Base-by-base conservation (phyloP, 1,140 invertebrate genomes). In the Battus philenor region DNA sequence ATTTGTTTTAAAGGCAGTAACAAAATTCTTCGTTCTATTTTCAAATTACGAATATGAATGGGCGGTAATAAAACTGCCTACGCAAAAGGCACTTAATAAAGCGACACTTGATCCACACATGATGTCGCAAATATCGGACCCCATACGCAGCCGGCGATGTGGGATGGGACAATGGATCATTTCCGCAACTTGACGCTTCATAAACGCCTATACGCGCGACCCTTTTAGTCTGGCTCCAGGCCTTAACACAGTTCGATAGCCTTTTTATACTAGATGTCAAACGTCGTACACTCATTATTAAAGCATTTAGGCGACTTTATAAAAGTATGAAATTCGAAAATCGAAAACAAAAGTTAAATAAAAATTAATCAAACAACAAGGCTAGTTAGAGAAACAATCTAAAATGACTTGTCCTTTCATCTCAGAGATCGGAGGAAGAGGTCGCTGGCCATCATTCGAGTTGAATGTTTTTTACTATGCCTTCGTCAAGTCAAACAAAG, bases 401-500 rank as follows among this genome's bases (percentile, higher is more conserved):
- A 57, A 51, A 60, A 61, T 50, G 30, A 31, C 36, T 24, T 41
- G 34, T 33, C 16, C 43, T 57, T 50, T 50, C 32, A 34, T n/a
- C n/a, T n/a, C n/a, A 47, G 48, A 33, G 31, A 22, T 36, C 24
- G 46, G 36, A 8, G 43, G 27, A 30, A 10, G 29, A 18, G 26
- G 39, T 41, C 38, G 31, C 32, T 34, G 32, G 43, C 31, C 48
- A 30, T 49, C 34, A 36, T 33, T 31, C 39, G 18, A 50, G 41
- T 59, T 49, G 31, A 36, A 59, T 59, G 61, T 68, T 76, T 74
- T 77, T 77, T 68, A 59, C 57, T 53, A 48, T 50, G 55, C 59
- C 60, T 67, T 59, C 56, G 58, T 64, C 62, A 60, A 68, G 63
- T 58, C 67, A 73, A 76, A 80, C 69, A 77, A 80, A 77, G 67